Evolutionary conservation across 2,888 invertebrate species (phyloP).

Genomic region (Zaprionus obscuricornis): DNA sequence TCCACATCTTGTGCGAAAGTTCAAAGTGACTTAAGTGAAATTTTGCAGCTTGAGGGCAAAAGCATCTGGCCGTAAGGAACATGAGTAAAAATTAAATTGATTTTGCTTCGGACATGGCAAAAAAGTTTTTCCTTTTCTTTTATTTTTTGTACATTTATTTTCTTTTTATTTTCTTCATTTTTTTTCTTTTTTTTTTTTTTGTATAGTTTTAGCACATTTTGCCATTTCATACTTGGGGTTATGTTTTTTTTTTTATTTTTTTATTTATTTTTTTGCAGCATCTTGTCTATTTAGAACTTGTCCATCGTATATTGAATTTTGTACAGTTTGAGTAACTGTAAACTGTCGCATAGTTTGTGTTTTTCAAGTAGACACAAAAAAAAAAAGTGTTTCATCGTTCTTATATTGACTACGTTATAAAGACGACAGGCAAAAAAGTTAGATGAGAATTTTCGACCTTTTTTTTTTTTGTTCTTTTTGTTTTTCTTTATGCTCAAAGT

Average conservation of each 20-base stretch:
- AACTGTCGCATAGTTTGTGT: conserved; percentile 20
- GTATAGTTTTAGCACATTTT: conserved; percentile 35
- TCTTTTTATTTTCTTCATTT: conserved; percentile 27
- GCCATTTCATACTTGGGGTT: conserved; percentile 33
- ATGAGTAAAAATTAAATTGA: conserved; percentile 74
- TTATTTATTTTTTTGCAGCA: too few relatives aligned
- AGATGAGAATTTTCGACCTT: too few relatives aligned
- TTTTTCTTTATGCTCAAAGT: not conserved
- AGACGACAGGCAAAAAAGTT: too few relatives aligned
- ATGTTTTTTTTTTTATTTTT: conserved; percentile 14
- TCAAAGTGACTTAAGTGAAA: conserved; percentile 76
- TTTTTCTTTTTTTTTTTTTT: conserved; percentile 24
- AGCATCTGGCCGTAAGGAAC: conserved; percentile 24
- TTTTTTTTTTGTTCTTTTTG: too few relatives aligned
- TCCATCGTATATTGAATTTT: too few relatives aligned
- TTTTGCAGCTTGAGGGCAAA: conserved; percentile 48
- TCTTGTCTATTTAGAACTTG: conserved; percentile 12
- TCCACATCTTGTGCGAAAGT: conserved; percentile 57
- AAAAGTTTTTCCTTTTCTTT: conserved; percentile 35
- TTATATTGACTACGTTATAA: conserved; percentile 19
- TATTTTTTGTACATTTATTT: not conserved
- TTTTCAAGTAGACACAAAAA: conserved; percentile 4
- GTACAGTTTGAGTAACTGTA: conserved; percentile 30
- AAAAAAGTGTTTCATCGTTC: not conserved
- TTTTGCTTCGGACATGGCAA: conserved; percentile 62